phyloP scores from a whole-genome alignment of 2,888 invertebrate genomes.

The Allolobophora icterica region DNA sequence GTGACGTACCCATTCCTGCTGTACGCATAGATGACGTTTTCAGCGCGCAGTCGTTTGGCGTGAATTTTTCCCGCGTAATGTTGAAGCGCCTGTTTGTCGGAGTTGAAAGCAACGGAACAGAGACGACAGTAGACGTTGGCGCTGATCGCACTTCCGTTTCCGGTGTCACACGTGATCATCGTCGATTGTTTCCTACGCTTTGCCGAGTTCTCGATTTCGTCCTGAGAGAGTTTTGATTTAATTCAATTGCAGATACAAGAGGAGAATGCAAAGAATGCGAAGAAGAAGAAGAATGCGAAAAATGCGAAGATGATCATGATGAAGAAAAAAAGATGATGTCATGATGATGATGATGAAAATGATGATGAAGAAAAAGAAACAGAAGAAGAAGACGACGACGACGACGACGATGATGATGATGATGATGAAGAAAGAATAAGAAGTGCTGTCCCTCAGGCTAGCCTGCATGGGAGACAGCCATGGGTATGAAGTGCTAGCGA shows the following conservation, averaged over 20 bases:
- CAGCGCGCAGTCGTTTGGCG: slow-evolving; percentile 29
- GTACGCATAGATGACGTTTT: not conserved
- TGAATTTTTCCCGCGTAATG: slow-evolving; percentile 34
- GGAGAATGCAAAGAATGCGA: not conserved
- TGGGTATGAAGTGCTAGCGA: not conserved
- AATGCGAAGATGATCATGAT: not conserved
- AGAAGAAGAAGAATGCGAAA: not conserved
- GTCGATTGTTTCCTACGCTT: not conserved
- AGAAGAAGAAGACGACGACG: not conserved
- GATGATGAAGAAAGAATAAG: not conserved
- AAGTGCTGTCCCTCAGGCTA: too few relatives aligned
- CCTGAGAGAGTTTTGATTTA: not conserved
- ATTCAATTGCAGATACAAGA: not conserved
- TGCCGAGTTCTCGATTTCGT: not conserved
- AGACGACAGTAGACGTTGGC: slow-evolving; percentile 33
- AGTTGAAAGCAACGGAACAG: slow-evolving; percentile 32
- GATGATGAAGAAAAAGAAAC: not conserved
- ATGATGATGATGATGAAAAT: not conserved
- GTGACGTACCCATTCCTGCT: not conserved
- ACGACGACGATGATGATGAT: not conserved
- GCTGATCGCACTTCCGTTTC: slow-evolving; percentile 25
- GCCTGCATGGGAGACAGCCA: too few relatives aligned
- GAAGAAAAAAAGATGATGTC: not conserved
- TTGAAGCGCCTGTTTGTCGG: slow-evolving; percentile 35
- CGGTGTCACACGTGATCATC: not conserved